Evolutionary conservation across 1,140 invertebrate species (phyloP).

Genomic region (Alviniconcha marisindica): DNA sequence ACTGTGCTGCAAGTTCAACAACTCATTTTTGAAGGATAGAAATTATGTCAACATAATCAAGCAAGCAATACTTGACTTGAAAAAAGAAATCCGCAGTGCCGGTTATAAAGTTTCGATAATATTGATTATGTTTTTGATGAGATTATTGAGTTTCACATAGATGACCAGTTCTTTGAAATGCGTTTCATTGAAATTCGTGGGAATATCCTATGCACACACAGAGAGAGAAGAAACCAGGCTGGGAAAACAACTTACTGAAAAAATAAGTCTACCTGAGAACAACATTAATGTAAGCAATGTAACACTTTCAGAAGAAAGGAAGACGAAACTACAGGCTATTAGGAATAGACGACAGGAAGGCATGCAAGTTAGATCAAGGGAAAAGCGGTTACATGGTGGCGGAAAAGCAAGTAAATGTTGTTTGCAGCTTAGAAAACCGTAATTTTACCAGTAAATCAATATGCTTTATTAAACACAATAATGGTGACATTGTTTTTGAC

Average conservation of each 20-base stretch:
- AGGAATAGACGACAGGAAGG: background rate
- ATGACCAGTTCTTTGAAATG: conserved; percentile 7
- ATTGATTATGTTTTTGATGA: too few species aligned
- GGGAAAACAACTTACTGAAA: background rate
- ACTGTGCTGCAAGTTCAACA: too few species aligned
- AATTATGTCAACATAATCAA: too few species aligned
- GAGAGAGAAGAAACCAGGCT: background rate
- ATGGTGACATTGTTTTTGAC: background rate
- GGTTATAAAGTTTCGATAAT: too few species aligned
- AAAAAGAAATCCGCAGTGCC: too few species aligned
- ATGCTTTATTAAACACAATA: background rate
- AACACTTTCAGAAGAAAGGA: background rate
- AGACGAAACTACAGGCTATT: background rate
- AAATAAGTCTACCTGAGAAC: background rate
- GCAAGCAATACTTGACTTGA: too few species aligned
- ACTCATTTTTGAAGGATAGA: too few species aligned
- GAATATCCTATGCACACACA: background rate
- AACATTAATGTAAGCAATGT: background rate
- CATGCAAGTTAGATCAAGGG: background rate
- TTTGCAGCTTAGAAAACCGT: background rate
- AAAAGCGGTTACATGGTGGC: background rate
- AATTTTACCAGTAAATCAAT: background rate
- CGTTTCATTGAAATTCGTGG: background rate
- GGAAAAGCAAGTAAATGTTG: background rate
- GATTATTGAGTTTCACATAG: background rate